These are phyloP conservation scores for Mionectes olivaceus DNA, from an alignment of 2,797 vertebrate species.

Conservation along the genomic window DNA sequence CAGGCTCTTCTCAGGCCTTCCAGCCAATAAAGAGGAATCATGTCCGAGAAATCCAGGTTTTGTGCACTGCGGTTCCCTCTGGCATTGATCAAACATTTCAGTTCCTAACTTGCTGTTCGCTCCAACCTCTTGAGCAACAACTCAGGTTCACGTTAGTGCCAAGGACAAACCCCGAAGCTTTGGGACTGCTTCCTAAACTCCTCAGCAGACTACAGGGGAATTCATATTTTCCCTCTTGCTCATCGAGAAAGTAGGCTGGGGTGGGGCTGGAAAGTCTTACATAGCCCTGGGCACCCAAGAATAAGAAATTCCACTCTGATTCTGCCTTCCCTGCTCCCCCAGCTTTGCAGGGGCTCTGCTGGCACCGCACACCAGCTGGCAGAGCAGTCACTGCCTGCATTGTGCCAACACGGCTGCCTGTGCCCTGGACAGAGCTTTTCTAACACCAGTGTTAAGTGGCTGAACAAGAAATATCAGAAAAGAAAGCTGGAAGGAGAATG, in stretches of 20 bases:
- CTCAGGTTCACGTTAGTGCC: background rate
- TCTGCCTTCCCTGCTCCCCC: background rate
- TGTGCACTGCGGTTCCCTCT: background rate
- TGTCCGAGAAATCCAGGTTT: background rate
- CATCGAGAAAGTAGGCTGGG: background rate
- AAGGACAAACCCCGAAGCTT: background rate
- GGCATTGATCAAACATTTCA: background rate
- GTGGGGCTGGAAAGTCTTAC: constrained; percentile 7
- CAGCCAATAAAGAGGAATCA: background rate
- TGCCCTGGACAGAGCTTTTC: background rate
- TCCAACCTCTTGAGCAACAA: background rate
- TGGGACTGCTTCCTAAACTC: background rate
- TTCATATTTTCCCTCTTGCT: constrained; percentile 24
- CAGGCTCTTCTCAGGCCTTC: background rate
- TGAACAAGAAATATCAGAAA: background rate
- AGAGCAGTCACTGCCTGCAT: background rate
- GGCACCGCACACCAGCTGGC: background rate
- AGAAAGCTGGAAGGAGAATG: background rate
- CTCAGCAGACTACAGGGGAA: background rate
- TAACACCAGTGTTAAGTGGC: background rate
- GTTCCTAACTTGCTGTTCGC: background rate
- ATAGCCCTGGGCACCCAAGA: background rate
- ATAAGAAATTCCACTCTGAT: background rate
- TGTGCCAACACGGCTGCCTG: background rate
- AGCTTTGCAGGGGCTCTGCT: background rate